These are phyloP conservation scores for Uropsilus gracilis DNA, from an alignment of 2,113 vertebrate species.

Conservation along the genomic window DNA sequence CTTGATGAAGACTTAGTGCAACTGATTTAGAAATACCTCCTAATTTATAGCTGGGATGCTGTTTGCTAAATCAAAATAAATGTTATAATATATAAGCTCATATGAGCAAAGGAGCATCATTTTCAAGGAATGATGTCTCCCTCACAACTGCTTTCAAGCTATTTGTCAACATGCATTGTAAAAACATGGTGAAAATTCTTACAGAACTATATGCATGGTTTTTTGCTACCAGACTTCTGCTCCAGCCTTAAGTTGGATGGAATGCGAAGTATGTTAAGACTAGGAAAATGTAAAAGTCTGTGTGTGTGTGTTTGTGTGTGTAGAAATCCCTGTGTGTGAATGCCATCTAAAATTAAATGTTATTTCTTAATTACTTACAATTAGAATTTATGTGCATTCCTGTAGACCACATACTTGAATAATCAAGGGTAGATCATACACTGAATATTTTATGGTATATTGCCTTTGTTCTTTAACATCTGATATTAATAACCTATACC, in stretches of 20 bases:
- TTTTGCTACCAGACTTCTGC: neutral
- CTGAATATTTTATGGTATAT: neutral
- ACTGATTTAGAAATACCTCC: conserved; percentile 30
- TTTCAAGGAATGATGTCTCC: conserved; percentile 26
- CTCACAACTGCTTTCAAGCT: conserved; percentile 37
- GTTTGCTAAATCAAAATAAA: conserved; percentile 50
- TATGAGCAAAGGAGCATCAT: conserved; percentile 6
- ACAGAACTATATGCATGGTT: rapidly evolving
- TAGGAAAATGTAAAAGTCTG: neutral
- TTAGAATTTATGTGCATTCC: conserved; percentile 16
- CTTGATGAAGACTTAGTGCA: conserved; percentile 18
- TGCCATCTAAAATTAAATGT: conserved; percentile 31
- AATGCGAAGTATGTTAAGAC: conserved; percentile 7
- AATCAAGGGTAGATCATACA: neutral
- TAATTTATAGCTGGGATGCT: conserved; percentile 32
- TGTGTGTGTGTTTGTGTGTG: neutral
- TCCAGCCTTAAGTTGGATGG: neutral
- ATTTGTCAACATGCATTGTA: conserved; percentile 18
- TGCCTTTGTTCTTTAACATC: neutral
- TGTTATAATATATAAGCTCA: neutral
- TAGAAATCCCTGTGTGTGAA: neutral
- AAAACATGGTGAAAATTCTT: conserved; percentile 13
- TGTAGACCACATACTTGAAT: neutral
- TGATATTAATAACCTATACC: conserved; percentile 34
- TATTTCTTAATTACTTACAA: neutral